Conservation (phyloP, 2,888 invertebrate genomes). For the Bembecia ichneumoniformis region DNA sequence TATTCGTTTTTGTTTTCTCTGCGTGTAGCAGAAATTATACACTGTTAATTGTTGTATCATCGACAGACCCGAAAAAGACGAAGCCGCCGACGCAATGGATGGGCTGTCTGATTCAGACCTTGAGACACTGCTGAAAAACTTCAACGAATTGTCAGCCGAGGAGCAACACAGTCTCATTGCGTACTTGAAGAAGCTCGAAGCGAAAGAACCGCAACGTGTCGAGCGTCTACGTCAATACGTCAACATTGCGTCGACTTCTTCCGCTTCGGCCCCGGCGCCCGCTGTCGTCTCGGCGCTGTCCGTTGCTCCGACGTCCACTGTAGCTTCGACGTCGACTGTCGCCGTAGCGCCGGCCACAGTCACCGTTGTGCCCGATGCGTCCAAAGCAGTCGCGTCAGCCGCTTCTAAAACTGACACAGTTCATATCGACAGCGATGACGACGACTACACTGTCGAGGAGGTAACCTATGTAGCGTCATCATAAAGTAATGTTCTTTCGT, state of each 20-base stretch:
- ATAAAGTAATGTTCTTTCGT: too few relatives aligned
- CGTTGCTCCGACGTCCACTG: slow-evolving; percentile 3
- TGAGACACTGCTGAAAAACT: slow-evolving; percentile 83
- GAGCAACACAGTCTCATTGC: slow-evolving; percentile 88
- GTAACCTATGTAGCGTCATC: slow-evolving; percentile 27
- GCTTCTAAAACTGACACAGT: slow-evolving; percentile 14
- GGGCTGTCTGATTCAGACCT: slow-evolving; percentile 85
- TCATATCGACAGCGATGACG: slow-evolving; percentile 76
- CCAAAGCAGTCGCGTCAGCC: slow-evolving; percentile 1
- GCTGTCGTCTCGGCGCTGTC: slow-evolving; percentile 5
- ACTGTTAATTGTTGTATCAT: too few relatives aligned
- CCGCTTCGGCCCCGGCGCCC: slow-evolving; percentile 5
- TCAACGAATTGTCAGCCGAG: slow-evolving; percentile 82
- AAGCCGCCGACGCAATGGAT: slow-evolving; percentile 73
- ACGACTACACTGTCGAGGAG: slow-evolving; percentile 88
- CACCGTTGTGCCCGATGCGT: neutral
- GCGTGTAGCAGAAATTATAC: too few relatives aligned
- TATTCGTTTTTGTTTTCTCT: too few relatives aligned
- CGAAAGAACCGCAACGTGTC: slow-evolving; percentile 82
- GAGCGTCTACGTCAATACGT: slow-evolving; percentile 84
- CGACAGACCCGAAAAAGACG: slow-evolving; percentile 19
- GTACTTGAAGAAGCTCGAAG: slow-evolving; percentile 85
- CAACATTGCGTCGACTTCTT: slow-evolving; percentile 46
- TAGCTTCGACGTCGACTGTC: slow-evolving; percentile 2
- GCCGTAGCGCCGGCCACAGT: too few relatives aligned